A percentile compares a stretch with the other conserved stretches of the same genome.
Evolutionary conservation across 2,888 invertebrate species (phyloP).

Genomic region (Xestia ashworthii): DNA sequence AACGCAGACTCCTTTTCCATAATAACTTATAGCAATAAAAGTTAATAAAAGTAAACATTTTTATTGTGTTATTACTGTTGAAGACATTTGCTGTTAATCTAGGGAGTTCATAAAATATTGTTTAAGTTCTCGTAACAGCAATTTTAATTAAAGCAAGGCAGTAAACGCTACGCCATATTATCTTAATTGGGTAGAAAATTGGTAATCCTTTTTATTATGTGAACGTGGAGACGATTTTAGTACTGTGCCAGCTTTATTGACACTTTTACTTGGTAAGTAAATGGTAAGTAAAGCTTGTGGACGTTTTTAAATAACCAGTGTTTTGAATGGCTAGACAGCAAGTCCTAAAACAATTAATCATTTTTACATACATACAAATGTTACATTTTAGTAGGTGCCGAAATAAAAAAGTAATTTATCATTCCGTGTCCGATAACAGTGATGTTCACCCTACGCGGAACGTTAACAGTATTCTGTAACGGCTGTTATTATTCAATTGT

Average conservation of each 20-base stretch:
- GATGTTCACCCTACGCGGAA: slow-evolving; percentile 38
- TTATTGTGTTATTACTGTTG: slow-evolving; percentile 27
- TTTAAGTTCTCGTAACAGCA: neutral
- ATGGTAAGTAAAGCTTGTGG: neutral
- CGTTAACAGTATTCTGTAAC: slow-evolving; percentile 46
- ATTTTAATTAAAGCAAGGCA: slow-evolving; percentile 55
- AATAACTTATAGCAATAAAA: slow-evolving; percentile 18
- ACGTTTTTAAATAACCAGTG: neutral
- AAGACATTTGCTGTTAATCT: slow-evolving; percentile 20
- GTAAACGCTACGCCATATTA: slow-evolving; percentile 38
- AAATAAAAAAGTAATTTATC: no score
- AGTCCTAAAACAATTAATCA: neutral
- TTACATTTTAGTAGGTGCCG: neutral
- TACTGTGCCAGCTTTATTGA: neutral
- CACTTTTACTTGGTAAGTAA: neutral
- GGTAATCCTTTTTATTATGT: slow-evolving; percentile 44
- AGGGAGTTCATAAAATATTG: slow-evolving; percentile 31
- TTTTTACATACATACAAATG: no score
- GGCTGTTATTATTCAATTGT: slow-evolving; percentile 63
- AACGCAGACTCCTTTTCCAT: neutral
- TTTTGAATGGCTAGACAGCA: neutral
- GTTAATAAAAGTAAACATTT: slow-evolving; percentile 30
- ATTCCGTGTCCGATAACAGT: slow-evolving; percentile 19
- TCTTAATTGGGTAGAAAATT: slow-evolving; percentile 49
- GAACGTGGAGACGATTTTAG: slow-evolving; percentile 23